Base-by-base conservation (phyloP, 1,140 invertebrate genomes). In the Atta cephalotes region DNA sequence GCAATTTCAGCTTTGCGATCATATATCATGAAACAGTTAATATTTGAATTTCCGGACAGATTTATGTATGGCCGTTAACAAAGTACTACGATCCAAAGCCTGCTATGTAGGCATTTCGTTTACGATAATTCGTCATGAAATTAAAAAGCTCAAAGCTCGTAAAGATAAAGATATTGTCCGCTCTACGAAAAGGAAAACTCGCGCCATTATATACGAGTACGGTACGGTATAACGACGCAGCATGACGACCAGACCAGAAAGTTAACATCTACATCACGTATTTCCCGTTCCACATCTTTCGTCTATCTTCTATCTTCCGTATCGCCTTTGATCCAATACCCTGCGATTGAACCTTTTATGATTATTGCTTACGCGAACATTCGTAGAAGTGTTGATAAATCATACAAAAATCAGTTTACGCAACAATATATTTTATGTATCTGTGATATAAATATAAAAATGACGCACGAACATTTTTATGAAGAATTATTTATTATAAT, bases 101-200 rank as follows among this genome's bases (percentile, higher is more conserved):
- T 49, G 28, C 63, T 56, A 62, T 45, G 51, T 51, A 35, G 25
- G 49, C 68, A n/a, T 90, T 89, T 87, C 87, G 87, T 92, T 93
- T 91, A 91, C 89, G 91, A 93, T 93, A 92, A 93, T 92, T 90
- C 87, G 82, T 89, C 74, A 90, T 90, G 88, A 93, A 93, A 93
- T 92, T 91, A 93, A 93, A 93, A 93, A 93, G 90, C 92, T 93
- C 93, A 93, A 88, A 88, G 88, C 82, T 92, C 93, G 85, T 93
- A 93, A 93, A 93, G 90, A 93, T 93, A 90, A 92, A 93, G 89
- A 92, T 92, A 93, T 93, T 91, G 86, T 90, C 79, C 85, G 71
- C 74, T 79, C 58, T 70, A 76, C 85, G 31, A 74, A 77, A 68
- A 56, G 51, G 31, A 28, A 78, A 90, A 89, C 45, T 79, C 80